Evolutionary conservation across 2,797 vertebrate species (phyloP).

Genomic region (Acropternis orthonyx): DNA sequence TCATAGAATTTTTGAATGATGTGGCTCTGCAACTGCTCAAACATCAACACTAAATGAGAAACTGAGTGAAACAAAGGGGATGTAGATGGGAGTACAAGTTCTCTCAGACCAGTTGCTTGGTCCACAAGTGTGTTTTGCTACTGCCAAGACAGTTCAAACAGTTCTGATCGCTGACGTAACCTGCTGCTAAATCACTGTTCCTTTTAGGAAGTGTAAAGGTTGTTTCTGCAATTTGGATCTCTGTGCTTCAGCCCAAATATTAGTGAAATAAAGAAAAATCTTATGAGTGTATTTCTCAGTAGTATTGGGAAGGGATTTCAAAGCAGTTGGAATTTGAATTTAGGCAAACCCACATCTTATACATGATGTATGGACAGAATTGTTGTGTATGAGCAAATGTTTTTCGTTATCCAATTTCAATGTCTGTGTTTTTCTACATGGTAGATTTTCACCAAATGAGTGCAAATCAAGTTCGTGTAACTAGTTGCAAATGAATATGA

Average conservation of each 20-base stretch:
- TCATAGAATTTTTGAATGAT: not conserved
- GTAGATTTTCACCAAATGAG: not conserved
- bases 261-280: not conserved
- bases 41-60: not conserved
- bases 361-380: not conserved
- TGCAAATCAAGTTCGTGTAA: not conserved
- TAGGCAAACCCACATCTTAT: not conserved
- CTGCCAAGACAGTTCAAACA: not conserved
- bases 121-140: fast-evolving
- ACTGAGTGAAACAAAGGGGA: not conserved
- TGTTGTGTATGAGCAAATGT: not conserved
- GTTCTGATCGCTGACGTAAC: not conserved
- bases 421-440: not conserved
- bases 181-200: not conserved
- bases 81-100: not conserved
- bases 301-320: not conserved
- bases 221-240: not conserved
- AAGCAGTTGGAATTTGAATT: not conserved
- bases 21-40: not conserved
- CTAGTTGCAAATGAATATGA: not conserved
- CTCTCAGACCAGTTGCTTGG: not conserved
- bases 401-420: not conserved
- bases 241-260: not conserved
- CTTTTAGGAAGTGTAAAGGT: not conserved
- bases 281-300: not conserved